Conservation (phyloP, 2,113 vertebrate species). For the Gambusia holbrooki region DNA sequence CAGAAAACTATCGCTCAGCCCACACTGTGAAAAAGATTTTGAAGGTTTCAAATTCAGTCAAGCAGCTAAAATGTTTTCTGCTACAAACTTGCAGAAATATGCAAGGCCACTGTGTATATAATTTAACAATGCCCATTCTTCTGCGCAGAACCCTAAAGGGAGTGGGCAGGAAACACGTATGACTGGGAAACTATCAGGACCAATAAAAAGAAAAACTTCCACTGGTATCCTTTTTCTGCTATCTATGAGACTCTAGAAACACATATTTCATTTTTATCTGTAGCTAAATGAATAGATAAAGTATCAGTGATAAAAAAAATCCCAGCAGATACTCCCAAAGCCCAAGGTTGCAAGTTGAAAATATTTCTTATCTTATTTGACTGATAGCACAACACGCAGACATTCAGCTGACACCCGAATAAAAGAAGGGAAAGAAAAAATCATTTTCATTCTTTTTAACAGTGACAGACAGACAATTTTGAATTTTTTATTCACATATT, state of each 20-base stretch:
- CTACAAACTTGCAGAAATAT: constrained; percentile 44
- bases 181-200: neutral
- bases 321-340: neutral
- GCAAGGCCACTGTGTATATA: constrained; percentile 29
- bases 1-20: constrained; percentile 64
- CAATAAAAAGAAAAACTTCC: neutral
- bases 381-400: neutral
- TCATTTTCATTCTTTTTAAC: neutral
- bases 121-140: constrained; percentile 66
- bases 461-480: neutral
- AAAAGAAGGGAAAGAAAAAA: neutral
- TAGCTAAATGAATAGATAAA: too few relatives aligned
- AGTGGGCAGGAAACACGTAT: neutral
- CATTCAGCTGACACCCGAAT: neutral
- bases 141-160: constrained; percentile 5
- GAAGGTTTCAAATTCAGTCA: constrained; percentile 56
- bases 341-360: neutral
- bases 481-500: neutral
- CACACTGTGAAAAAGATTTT: constrained; percentile 59
- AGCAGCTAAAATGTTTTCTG: constrained; percentile 41
- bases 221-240: neutral
- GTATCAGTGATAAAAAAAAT: neutral
- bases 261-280: too few relatives aligned
- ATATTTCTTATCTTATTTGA: neutral
- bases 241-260: neutral